Base-by-base conservation (phyloP, 2,797 vertebrate species). In the Gymnothorax reevesii region DNA sequence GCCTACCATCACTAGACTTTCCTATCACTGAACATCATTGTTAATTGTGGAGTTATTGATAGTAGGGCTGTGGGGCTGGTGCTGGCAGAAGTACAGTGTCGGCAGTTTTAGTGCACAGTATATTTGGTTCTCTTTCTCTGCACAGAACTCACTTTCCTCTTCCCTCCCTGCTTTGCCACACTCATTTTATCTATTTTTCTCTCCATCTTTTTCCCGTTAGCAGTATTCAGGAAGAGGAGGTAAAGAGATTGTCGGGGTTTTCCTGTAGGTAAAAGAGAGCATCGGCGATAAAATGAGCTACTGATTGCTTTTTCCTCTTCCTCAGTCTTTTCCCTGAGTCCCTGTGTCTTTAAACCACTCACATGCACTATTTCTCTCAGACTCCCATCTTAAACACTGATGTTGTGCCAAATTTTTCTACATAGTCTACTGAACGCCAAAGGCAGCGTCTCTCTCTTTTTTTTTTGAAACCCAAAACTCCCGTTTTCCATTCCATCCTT, bases 181-280 rank as follows among this genome's bases (percentile, higher is more conserved):
- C 27, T 84, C 66, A 66, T 59, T 66, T 57, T 77, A 27, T 83
- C 12, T 83, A 25, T 84, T 9, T 79, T 12, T 66, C 49, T 79
- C 83, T 80, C 83, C 27, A n/a, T 25, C 55, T 60, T 33, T 33
- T 59, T 59, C 8, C 57, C 57, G 1, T 59, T 8, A 59, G 57
- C 2, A 13, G 5, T 59, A 59, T 13, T 1, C 57, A 59, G 57
- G 57, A 59, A 59, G 57, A 13, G 57, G 9, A 59, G 57, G 57
- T 59, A 59, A 59, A 59, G 57, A 59, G 57, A 59, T 59, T 13
- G 57, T 13, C 57, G 5, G 8, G 57, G 57, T 10, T 8, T 9
- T 2, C 8, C 4, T 59, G 57, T 42, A 42, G 33, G 33, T 42
- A 42, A 42, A 42, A 1, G 33, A 42, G 33, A 42, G 33, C 33